Evolutionary conservation across 2,888 invertebrate genomes (phyloP).

Genomic region (Enchytraeus crypticus): DNA sequence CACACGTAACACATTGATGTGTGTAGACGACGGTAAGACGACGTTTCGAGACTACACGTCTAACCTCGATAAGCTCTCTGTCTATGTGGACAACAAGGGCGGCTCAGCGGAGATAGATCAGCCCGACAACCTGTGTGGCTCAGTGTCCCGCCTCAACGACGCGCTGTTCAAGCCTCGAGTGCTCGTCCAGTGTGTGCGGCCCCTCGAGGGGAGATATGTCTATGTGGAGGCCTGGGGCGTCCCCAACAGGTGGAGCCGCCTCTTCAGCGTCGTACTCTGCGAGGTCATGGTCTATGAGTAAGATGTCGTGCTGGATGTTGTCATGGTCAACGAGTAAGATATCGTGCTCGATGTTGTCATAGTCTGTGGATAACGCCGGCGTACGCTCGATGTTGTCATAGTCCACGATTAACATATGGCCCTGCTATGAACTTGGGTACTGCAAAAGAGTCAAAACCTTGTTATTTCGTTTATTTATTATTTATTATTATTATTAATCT

Average conservation of each 20-base stretch:
- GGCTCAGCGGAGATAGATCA: conserved; percentile 32
- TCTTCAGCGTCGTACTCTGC: conserved; percentile 53
- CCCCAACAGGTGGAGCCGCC: conserved; percentile 50
- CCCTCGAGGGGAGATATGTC: conserved; percentile 50
- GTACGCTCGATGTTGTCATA: no score
- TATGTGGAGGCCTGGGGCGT: conserved; percentile 53
- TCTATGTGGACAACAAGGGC: conserved; percentile 50
- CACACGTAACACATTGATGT: no score
- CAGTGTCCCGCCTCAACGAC: conserved; percentile 50
- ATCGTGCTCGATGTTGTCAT: no score
- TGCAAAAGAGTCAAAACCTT: no score
- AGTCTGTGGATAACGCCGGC: no score
- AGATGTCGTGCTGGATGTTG: no score
- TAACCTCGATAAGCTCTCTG: conserved; percentile 51
- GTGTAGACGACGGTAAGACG: conserved; percentile 12
- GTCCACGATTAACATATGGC: no score
- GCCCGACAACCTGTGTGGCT: conserved; percentile 46
- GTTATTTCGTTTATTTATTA: no score
- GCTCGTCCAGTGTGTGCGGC: conserved; percentile 50
- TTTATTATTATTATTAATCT: no score
- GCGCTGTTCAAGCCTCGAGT: conserved; percentile 51
- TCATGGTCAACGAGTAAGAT: no score
- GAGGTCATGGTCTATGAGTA: conserved; percentile 51
- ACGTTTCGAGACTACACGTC: conserved; percentile 48
- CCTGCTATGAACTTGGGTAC: no score